Evolutionary conservation across 2,113 vertebrate genomes (phyloP), one percentile per base, ranked within the genome.

Genomic region (Pyxicephalus adspersus): DNA sequence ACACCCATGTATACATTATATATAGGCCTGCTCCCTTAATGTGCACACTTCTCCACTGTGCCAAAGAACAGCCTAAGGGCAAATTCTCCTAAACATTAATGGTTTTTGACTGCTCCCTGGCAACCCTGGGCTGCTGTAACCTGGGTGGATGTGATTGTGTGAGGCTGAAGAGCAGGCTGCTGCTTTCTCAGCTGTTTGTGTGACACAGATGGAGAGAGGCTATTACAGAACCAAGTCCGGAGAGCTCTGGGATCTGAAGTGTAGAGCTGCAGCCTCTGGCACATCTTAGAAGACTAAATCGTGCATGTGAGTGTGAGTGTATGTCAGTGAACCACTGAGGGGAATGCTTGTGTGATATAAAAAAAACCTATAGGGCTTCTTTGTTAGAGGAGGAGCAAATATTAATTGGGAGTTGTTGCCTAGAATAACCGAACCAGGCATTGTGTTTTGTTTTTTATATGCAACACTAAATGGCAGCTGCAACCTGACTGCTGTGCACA

Each of bases 61-160:
- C 94, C 91, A 94, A 95, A 92, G 93, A 98, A 96, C 92, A 92
- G 97, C 97, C 97, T 94, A 94, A 95, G 97, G 97, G 96, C 96
- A 98, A 98, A 98, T 95, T 96, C 95, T 97, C 96, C 95, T 95
- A 96, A 97, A 96, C 96, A 94, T 95, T 99, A 99, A 99, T 98
- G 96, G 96, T 94, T 98, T 98, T 94, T 99, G 97, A 99, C 97
- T 98, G 96, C 97, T 99, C 96, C 96, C 94, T 98, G 96, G 97
- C 97, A 99, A 98, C 96, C 95, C 87, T 92, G 95, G 71, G 61
- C 63, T 95, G 96, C 96, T 97, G 95, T 96, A 98, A 98, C 96
- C 96, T 98, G 96, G 93, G 95, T 94, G 90, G 93, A 97, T 95
- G 93, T 95, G 92, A 94, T 94, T 82, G 71, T 60, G 61, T 52